Evolutionary conservation across 2,888 invertebrate species (phyloP).

Genomic region (Lycophotia porphyrea): DNA sequence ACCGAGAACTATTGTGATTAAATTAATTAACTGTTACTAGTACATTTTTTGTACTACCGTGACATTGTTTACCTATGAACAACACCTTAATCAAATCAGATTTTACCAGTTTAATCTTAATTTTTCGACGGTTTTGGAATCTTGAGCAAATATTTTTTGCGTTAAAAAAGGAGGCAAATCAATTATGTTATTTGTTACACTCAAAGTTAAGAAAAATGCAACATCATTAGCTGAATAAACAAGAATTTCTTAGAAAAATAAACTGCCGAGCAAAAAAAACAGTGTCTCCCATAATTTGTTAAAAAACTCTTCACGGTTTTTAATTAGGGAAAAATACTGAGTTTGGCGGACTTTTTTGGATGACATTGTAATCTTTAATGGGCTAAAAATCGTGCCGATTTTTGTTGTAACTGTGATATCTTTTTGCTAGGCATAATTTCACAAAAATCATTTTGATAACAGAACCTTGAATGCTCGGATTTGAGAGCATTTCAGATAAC

Average conservation of each 20-base stretch:
- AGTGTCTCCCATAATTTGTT: conserved; percentile 9
- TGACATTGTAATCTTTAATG: conserved; percentile 4
- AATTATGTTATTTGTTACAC: conserved; percentile 30
- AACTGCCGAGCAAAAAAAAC: conserved; percentile 41
- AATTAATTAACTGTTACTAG: conserved; percentile 17
- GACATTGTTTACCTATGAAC: background rate
- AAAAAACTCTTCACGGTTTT: conserved; percentile 41
- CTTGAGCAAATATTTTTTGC: background rate
- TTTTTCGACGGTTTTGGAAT: background rate
- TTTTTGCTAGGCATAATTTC: background rate
- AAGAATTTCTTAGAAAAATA: conserved; percentile 34
- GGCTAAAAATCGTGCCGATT: conserved; percentile 7
- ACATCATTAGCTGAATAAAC: conserved; percentile 37
- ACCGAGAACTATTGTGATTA: conserved; percentile 6
- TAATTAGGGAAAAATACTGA: conserved; percentile 30
- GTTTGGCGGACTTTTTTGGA: conserved; percentile 28
- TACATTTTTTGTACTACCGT: conserved; percentile 4
- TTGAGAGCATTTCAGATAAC: background rate
- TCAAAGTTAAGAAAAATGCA: conserved; percentile 30
- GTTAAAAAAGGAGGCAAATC: conserved; percentile 1
- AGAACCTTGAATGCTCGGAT: background rate
- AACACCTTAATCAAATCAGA: background rate
- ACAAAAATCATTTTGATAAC: background rate
- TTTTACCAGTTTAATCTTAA: background rate
- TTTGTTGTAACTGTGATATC: background rate